Conservation (phyloP, 2,888 invertebrate species). For the Morpho deidamia region DNA sequence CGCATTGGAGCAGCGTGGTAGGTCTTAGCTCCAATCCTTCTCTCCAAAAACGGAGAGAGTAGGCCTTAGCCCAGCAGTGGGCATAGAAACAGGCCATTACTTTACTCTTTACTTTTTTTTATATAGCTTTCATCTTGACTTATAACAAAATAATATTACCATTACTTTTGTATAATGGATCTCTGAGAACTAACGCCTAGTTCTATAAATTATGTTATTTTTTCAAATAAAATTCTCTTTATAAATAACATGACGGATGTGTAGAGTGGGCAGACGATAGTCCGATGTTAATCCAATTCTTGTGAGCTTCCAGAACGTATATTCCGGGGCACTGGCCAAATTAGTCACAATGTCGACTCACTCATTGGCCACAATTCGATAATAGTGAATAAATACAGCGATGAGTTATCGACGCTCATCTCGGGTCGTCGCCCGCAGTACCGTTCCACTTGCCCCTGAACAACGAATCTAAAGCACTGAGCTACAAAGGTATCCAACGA, state of each 20-base stretch:
- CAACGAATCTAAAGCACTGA: slow-evolving; percentile 54
- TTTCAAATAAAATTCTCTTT: not conserved
- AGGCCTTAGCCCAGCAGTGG: too few relatives aligned
- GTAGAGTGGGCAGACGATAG: not conserved
- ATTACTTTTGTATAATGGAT: not conserved
- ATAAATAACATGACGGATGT: not conserved
- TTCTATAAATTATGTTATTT: not conserved
- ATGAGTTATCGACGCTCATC: slow-evolving; percentile 72
- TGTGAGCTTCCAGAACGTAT: slow-evolving; percentile 5
- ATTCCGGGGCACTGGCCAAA: slow-evolving; percentile 15
- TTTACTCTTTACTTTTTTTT: too few relatives aligned
- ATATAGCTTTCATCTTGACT: too few relatives aligned
- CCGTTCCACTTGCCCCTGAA: slow-evolving; percentile 74
- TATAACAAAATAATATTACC: not conserved
- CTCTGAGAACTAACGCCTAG: too few relatives aligned
- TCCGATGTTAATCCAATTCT: not conserved
- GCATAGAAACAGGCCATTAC: too few relatives aligned
- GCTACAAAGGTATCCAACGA: slow-evolving; percentile 26
- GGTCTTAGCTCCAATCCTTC: too few relatives aligned
- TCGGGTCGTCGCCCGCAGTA: slow-evolving; percentile 75
- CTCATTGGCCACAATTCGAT: slow-evolving; percentile 41
- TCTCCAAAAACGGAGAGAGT: too few relatives aligned
- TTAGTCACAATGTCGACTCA: slow-evolving; percentile 19
- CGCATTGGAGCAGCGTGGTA: too few relatives aligned
- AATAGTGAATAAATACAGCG: slow-evolving; percentile 74